Base-by-base conservation (phyloP, 1,140 invertebrate species). In the Drosophila setifemur region DNA sequence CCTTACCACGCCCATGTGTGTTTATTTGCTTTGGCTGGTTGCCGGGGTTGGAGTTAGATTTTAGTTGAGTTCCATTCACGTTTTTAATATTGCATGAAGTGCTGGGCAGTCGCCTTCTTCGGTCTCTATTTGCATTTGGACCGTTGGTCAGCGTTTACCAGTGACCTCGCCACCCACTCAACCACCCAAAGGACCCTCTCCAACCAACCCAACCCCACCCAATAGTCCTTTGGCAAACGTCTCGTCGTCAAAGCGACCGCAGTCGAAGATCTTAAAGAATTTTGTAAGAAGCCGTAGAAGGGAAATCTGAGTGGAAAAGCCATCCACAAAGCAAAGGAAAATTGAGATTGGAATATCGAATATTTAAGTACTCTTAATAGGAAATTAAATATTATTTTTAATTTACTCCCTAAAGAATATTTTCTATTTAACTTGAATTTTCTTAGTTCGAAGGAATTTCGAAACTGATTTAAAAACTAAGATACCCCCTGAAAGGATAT, bases 231-330 rank as follows among this genome's bases (percentile, higher is more conserved):
- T 33, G 8, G 33, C 18, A 44, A 28, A 31, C 45, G 49, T 71
- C 21, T 43, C 58, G 81, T 86, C 50, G 79, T 89, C 86, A 89
- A 89, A 89, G 73, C 77, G 77, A 89, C 86, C 86, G 66, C 86
- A 89, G 61, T 76, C 77, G 77, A 73, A 89, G 82, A 89, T 89
- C 86, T 89, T 89, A 89, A 89, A 88, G 86, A 89, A 89, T 87
- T 89, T 86, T 47, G 47, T 64, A 89, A 69, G 72, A 81, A 53
- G 66, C 73, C 57, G 2, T 28, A 9, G 16, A 0, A 8, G 45
- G 29, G 9, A 4, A 47, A 14, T 16, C 12, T 16, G 6, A n/a
- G n/a, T 4, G 9, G 42, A 9, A 57, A 26, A 55, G 31, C 35
- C 39, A 44, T 43, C 54, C 63, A 72, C 60, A 82, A 76, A 82